Evolutionary conservation across 2,888 invertebrate genomes (phyloP).

Genomic region (Heteromurus nitidus): DNA sequence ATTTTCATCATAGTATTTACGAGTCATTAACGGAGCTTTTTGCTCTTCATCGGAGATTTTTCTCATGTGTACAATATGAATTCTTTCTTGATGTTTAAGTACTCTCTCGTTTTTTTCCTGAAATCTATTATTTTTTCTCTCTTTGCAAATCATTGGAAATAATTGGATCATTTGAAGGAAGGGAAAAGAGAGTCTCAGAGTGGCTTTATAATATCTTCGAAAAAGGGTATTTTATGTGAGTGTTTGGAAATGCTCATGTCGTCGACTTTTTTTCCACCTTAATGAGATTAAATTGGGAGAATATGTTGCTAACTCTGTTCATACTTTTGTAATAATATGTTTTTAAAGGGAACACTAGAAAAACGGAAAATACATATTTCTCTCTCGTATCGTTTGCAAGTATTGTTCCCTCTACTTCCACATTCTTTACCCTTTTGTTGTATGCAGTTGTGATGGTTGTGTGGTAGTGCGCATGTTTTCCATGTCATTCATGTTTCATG

Average conservation of each 20-base stretch:
- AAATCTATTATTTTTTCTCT: background rate
- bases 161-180: constrained; percentile 54
- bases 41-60: background rate
- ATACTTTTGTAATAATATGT: constrained; percentile 23
- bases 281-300: constrained; percentile 61
- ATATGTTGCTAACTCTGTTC: constrained; percentile 2
- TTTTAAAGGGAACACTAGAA: constrained; percentile 23
- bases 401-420: background rate
- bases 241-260: no score
- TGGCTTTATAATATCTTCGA: no score
- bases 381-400: background rate
- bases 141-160: constrained; percentile 61
- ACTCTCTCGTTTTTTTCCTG: constrained; percentile 4
- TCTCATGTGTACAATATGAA: no score
- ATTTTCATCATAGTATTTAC: constrained; percentile 45
- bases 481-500: no score
- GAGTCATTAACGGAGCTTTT: constrained; percentile 48
- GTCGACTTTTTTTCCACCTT: no score
- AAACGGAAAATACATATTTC: no score
- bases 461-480: no score
- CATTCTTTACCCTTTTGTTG: background rate
- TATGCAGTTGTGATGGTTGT: background rate
- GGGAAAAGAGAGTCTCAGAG: no score
- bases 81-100: background rate
- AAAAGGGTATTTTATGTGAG: no score